phyloP scores from a whole-genome alignment of 1,140 invertebrate species.

The Drosophila bipectinata region DNA sequence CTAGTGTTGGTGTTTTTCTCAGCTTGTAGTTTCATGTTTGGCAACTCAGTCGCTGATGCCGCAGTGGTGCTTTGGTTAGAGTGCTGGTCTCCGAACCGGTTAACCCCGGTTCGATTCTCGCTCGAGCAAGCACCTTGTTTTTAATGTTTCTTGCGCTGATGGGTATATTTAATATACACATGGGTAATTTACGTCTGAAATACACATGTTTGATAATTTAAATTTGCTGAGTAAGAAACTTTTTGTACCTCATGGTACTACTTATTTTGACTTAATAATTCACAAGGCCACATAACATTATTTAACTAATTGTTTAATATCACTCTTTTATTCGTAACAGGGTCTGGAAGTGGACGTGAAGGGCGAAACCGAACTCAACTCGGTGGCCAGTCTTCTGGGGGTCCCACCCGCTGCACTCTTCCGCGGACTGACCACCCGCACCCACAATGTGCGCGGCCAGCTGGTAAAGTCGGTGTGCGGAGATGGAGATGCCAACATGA shows the following conservation, averaged over 20 bases:
- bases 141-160: conserved; percentile 72
- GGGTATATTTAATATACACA: conserved; percentile 32
- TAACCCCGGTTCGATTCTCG: conserved; percentile 29
- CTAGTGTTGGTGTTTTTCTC: background rate
- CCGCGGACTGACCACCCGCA: conserved; percentile 92
- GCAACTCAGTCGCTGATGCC: accelerated
- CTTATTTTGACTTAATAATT: too few relatives aligned
- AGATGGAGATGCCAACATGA: conserved; percentile 93
- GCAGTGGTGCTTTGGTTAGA: conserved; percentile 31
- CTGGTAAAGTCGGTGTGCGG: conserved; percentile 93
- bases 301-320: background rate
- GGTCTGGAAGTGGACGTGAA: conserved; percentile 90
- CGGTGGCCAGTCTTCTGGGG: conserved; percentile 93
- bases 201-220: conserved; percentile 57
- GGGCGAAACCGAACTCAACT: conserved; percentile 91
- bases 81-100: background rate
- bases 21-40: background rate
- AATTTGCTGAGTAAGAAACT: conserved; percentile 70
- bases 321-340: conserved; percentile 43
- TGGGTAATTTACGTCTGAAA: conserved; percentile 83
- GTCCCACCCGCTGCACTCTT: conserved; percentile 91
- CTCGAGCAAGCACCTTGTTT: background rate
- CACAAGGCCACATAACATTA: too few relatives aligned
- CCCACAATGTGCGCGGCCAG: conserved; percentile 93
- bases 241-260: conserved; percentile 37